phyloP scores from a whole-genome alignment of 2,888 invertebrate species.

The Eudasyphora cyanicolor region DNA sequence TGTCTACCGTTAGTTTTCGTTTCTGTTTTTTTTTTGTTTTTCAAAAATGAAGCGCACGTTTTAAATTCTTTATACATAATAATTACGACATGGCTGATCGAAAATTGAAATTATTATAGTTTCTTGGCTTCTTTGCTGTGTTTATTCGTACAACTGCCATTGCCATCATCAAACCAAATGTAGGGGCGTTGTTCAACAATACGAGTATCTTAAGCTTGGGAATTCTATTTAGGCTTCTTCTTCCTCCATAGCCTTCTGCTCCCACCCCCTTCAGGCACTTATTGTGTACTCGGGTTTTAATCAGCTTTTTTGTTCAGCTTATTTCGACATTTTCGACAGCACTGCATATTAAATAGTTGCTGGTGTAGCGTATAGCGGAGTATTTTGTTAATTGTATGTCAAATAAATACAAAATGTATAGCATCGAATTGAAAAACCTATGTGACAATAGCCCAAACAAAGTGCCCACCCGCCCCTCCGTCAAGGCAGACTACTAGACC shows the following conservation, averaged over 20 bases:
- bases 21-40: neutral
- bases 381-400: constrained; percentile 10
- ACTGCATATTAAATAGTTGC: constrained; percentile 14
- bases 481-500: neutral
- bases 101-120: constrained; percentile 3
- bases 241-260: neutral
- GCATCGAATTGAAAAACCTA: neutral
- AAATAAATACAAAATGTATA: constrained; percentile 10
- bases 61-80: neutral
- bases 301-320: too few species aligned
- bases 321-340: neutral
- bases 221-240: neutral
- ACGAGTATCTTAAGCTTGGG: neutral
- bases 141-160: neutral
- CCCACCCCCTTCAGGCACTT: too few species aligned
- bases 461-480: too few species aligned
- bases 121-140: neutral
- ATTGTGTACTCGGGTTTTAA: too few species aligned
- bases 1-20: neutral
- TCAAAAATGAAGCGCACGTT: neutral
- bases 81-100: neutral
- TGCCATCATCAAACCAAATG: neutral
- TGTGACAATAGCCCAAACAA: neutral
- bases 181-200: neutral
- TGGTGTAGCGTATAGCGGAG: too few species aligned